Evolutionary conservation across 2,888 invertebrate species (phyloP), one percentile per base, ranked within the genome.

Genomic region (Athripsodes cinereus): DNA sequence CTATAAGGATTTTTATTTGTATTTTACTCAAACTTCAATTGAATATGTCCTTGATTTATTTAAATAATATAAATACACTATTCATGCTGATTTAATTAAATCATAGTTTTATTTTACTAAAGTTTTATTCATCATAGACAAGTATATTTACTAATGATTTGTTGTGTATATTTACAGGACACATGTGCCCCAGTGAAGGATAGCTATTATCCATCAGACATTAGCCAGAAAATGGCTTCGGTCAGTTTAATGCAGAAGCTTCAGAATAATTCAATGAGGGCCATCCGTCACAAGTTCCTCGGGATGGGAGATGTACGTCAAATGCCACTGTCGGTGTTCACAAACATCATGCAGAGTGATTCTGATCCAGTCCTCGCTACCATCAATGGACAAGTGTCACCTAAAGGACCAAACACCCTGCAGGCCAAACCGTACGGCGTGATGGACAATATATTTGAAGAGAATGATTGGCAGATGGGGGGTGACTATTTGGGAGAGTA

Each of bases 321-420:
- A 10, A 26, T 26, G 26, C 26, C 26, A 13, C 13, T 40, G 40
- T n/a, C 40, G 2, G 40, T 40, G 22, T 56, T 26, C 26, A 40
- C 35, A n/a, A 55, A 58, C 46, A 35, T 56, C 1, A 19, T 59
- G 49, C 59, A 59, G 35, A 48, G 48, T 46, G 59, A 46, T 18
- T 53, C 56, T 19, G 59, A 59, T 40, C 59, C 59, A 18, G 31
- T 55, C 26, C 51, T 59, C 20, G 46, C 21, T 22, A 52, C 34
- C 21, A 52, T 21, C 22, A 51, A 20, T 18, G n/a, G n/a, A 19
- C 54, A 49, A 35, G 49, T n/a, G 10, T 51, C 20, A 16, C 50
- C 52, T 6, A 40, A 3, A 2, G 3, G 13, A 40, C 8, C 40
- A 13, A 40, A 13, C 16, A 5, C 13, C 3, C 40, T 8, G 40